phyloP scores from a whole-genome alignment of 35 echinoderm and acorn worm species.

The Strongylocentrotus purpuratus region DNA sequence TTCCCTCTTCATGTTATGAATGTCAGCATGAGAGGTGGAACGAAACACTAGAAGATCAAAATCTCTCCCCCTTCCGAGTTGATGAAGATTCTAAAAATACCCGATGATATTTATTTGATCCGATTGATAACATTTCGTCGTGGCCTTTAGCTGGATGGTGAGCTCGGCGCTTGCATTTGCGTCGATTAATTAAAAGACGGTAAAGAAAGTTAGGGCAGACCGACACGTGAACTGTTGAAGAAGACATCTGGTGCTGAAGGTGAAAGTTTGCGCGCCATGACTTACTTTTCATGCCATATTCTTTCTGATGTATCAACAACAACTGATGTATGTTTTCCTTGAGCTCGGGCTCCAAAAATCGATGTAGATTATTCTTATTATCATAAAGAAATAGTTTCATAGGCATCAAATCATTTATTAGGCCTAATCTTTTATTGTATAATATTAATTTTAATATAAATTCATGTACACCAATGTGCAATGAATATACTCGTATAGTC shows the following conservation, averaged over 20 bases:
- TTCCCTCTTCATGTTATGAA: neutral
- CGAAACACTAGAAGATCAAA: slow-evolving; percentile 40
- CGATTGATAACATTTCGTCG: slow-evolving; percentile 42
- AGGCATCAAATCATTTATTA: too few species aligned
- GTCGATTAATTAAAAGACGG: slow-evolving; percentile 16
- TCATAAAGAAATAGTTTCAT: too few species aligned
- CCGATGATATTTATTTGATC: slow-evolving; percentile 46
- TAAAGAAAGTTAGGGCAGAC: neutral
- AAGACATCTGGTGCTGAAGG: neutral
- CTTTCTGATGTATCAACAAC: neutral
- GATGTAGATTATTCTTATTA: too few species aligned
- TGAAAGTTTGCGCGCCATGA: neutral
- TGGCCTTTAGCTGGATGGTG: neutral
- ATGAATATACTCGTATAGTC: too few species aligned
- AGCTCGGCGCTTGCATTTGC: neutral
- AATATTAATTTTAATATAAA: too few species aligned
- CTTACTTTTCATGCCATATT: neutral
- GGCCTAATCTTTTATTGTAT: too few species aligned
- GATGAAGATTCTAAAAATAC: slow-evolving; percentile 28
- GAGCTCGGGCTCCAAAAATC: too few species aligned
- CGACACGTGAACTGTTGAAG: neutral
- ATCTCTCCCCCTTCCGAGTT: neutral
- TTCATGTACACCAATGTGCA: too few species aligned
- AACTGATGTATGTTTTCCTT: too few species aligned
- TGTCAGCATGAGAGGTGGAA: slow-evolving; percentile 4